phyloP scores from a whole-genome alignment of 2,888 invertebrate species.

The Cheilosia impressa region DNA sequence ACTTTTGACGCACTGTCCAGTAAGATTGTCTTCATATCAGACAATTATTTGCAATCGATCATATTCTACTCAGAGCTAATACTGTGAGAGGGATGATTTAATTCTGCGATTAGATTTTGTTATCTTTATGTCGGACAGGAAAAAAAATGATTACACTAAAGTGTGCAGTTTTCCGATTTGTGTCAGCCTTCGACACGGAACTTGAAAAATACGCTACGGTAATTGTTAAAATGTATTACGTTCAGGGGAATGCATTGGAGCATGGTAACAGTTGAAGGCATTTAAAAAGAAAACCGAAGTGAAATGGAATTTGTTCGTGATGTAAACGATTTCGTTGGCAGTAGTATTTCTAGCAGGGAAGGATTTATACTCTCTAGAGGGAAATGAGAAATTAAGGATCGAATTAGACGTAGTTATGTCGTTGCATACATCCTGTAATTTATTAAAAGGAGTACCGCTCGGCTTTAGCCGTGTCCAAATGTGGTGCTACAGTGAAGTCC shows the following conservation, averaged over 20 bases:
- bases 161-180: background rate
- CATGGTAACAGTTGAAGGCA: conserved; percentile 7
- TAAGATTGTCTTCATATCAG: conserved; percentile 7
- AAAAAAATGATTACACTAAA: background rate
- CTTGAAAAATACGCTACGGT: background rate
- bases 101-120: conserved; percentile 39
- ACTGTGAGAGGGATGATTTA: conserved; percentile 17
- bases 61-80: conserved; percentile 10
- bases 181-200: background rate
- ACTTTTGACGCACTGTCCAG: background rate
- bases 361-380: too few relatives aligned
- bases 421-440: too few relatives aligned
- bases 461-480: too few relatives aligned
- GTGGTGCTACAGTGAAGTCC: too few relatives aligned
- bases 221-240: background rate
- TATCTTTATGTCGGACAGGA: conserved; percentile 2
- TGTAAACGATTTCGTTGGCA: background rate
- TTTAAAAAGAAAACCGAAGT: background rate
- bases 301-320: background rate
- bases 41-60: conserved; percentile 8
- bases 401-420: too few relatives aligned
- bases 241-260: conserved; percentile 15
- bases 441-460: too few relatives aligned
- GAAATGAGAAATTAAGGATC: too few relatives aligned
- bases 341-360: background rate